Evolutionary conservation across 1,140 invertebrate species (phyloP).

Genomic region (Melipona quadrifasciata): DNA sequence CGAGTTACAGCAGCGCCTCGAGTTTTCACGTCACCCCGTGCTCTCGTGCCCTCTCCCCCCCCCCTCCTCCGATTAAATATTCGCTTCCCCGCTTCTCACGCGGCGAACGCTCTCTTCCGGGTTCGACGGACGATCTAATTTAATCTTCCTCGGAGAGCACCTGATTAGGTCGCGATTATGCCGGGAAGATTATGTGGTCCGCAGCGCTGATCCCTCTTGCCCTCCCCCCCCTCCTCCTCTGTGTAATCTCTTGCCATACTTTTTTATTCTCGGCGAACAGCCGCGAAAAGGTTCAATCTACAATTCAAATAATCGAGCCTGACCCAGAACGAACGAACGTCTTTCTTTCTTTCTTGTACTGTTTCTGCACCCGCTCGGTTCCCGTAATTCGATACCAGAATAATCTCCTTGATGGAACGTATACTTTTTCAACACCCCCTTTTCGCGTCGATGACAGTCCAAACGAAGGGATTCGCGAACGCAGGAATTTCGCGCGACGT

Average conservation of each 20-base stretch:
- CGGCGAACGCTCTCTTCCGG: background rate
- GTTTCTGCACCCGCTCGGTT: background rate
- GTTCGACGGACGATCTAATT: conserved; percentile 12
- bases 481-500: conserved; percentile 44
- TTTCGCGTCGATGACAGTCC: background rate
- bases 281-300: conserved; percentile 14
- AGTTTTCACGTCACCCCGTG: background rate
- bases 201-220: background rate
- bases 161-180: conserved; percentile 13
- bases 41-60: no score
- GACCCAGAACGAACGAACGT: conserved; percentile 33
- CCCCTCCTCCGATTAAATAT: background rate
- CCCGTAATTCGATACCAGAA: conserved; percentile 6
- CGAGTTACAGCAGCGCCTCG: background rate
- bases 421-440: background rate
- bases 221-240: no score
- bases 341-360: background rate
- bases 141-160: background rate
- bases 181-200: background rate
- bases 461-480: conserved; percentile 11
- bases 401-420: conserved; percentile 13
- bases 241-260: background rate
- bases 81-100: background rate
- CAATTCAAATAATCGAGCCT: conserved; percentile 30
- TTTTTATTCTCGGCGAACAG: conserved; percentile 1